phyloP scores from a whole-genome alignment of 2,888 invertebrate genomes.

The Philereme transversata region DNA sequence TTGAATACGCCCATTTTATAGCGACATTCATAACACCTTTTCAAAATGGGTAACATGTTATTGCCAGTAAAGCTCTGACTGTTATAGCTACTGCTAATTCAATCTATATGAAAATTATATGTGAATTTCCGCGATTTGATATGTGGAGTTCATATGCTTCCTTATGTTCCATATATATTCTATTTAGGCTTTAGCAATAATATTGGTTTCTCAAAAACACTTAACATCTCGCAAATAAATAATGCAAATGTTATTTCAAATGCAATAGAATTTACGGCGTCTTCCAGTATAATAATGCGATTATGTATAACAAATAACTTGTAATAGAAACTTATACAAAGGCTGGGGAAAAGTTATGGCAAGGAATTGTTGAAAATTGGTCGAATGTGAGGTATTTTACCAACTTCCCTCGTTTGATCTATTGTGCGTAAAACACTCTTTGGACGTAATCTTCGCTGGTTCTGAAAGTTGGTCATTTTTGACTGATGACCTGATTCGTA shows the following conservation, averaged over 20 bases:
- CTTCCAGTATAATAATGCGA: conserved; percentile 5
- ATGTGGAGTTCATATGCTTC: conserved; percentile 19
- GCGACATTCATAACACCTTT: no score
- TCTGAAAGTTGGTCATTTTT: no score
- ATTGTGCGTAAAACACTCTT: no score
- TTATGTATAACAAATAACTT: neutral
- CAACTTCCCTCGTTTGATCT: no score
- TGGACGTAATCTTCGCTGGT: no score
- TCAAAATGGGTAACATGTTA: no score
- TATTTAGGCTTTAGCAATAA: conserved; percentile 1
- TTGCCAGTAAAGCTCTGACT: no score
- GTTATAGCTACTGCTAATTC: conserved; percentile 29
- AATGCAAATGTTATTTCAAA: conserved; percentile 8
- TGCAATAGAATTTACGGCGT: conserved; percentile 8
- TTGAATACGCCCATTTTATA: no score
- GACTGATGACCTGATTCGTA: no score
- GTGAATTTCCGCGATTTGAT: conserved; percentile 18
- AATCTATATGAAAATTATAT: conserved; percentile 32
- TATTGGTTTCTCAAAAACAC: conserved; percentile 3
- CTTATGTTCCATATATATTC: conserved; percentile 2
- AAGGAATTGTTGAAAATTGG: no score
- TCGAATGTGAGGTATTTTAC: no score
- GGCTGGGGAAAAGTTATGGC: no score
- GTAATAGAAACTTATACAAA: neutral
- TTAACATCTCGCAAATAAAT: conserved; percentile 1